Base-by-base conservation (phyloP, 2,113 vertebrate genomes). In the Elgaria multicarinata region DNA sequence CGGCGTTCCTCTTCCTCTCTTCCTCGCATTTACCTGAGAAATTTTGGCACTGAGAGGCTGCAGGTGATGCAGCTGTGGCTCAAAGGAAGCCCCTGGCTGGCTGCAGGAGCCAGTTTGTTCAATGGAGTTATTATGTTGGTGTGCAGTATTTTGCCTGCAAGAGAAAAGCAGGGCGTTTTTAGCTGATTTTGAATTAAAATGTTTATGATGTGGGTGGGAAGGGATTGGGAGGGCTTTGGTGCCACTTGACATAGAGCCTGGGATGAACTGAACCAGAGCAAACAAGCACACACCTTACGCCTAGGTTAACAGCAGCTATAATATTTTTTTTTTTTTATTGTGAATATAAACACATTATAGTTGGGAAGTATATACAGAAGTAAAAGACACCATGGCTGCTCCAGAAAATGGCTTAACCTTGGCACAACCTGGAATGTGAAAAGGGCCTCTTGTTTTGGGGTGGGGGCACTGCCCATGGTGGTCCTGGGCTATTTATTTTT, bases 151-250 rank as follows among this genome's bases (percentile, higher is more conserved):
- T 72, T 20, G 14, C 14, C 33, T n/a, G 31, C 8, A 31, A 67
- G 13, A 24, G 18, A 62, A 24, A 67, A 31, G 26, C 7, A 16
- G 36, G 24, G 20, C 3, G 13, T 18, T 26, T 26, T 39, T 10
- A 8, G 39, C 12, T 14, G 22, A 36, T 4, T 33, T 24, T 1
- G 2, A 16, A 18, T 31, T 9, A 1, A 1, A 42, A 20, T 10
- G 28, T 50, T 69, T 69, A 28, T 24, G 18, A n/a, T 5, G 39
- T 22, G 42, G 82, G 64, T 20, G 64, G 82, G 6, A 3, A 69
- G 66, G 46, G 66, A 10, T 5, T 62, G 58, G 58, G 16, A 31
- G 66, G 42, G 44, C 31, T 10, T 53, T 5, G 83, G 2, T n/a
- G 14, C 13, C 36, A 28, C 39, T 44, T 26, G 36, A 31, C 39